Conservation (phyloP, 2,113 vertebrate species). For the Spea multiplicata region DNA sequence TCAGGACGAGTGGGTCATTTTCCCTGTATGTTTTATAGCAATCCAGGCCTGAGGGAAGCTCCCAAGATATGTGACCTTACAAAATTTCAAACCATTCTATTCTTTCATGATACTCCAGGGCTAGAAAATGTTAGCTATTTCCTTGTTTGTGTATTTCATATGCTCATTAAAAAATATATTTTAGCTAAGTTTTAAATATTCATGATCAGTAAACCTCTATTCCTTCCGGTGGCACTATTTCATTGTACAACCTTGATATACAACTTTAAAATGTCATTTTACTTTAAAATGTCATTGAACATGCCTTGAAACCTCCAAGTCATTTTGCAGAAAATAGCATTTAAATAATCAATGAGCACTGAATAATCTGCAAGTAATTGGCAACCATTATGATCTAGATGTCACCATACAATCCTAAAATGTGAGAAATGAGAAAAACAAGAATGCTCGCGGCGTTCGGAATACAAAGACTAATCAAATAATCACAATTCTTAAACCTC, state of each 20-base stretch:
- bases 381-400: conserved; percentile 42
- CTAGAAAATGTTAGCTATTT: conserved; percentile 23
- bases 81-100: too few relatives aligned
- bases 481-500: conserved; percentile 14
- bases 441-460: conserved; percentile 24
- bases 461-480: conserved; percentile 38
- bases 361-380: conserved; percentile 44
- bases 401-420: conserved; percentile 27
- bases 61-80: too few relatives aligned
- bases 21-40: too few relatives aligned
- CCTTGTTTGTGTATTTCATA: conserved; percentile 10
- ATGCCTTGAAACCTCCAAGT: conserved; percentile 38
- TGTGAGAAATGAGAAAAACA: conserved; percentile 34
- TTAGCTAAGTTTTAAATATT: conserved; percentile 46
- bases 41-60: too few relatives aligned
- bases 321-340: conserved; percentile 44
- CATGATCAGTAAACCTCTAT: conserved; percentile 41
- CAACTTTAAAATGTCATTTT: conserved; percentile 48
- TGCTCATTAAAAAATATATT: conserved; percentile 44
- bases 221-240: conserved; percentile 29
- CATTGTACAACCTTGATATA: conserved; percentile 40
- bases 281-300: conserved; percentile 46
- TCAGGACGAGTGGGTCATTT: too few relatives aligned
- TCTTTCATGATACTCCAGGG: not conserved
- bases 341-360: conserved; percentile 49